These are phyloP conservation scores for Platichthys flesus DNA, from an alignment of 2,113 vertebrate species.

Conservation along the genomic window DNA sequence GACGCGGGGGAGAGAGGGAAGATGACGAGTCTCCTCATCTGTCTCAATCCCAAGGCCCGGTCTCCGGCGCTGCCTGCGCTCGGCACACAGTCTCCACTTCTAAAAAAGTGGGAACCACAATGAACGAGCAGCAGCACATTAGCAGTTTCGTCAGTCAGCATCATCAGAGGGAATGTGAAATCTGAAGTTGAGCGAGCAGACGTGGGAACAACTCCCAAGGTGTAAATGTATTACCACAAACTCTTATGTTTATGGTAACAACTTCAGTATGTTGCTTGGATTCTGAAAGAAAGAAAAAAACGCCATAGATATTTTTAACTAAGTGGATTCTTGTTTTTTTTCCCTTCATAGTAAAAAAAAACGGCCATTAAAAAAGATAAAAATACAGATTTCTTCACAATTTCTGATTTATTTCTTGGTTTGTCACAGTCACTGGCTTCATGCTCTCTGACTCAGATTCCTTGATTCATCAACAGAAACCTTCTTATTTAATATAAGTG, in stretches of 20 bases:
- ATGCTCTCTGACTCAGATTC: not conserved
- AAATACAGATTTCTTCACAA: not conserved
- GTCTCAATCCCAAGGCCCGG: conserved; percentile 23
- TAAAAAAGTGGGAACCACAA: conserved; percentile 10
- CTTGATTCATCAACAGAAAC: not conserved
- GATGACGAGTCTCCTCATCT: conserved; percentile 53
- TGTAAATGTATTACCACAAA: conserved; percentile 49
- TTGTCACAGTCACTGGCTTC: not conserved
- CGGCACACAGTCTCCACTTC: conserved; percentile 9
- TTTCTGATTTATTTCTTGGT: conserved; percentile 3
- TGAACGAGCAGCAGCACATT: conserved; percentile 10
- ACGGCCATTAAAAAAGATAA: not conserved
- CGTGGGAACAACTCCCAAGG: conserved; percentile 36
- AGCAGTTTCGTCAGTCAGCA: conserved; percentile 47
- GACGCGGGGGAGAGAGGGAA: conserved; percentile 44
- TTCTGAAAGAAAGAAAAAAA: not conserved
- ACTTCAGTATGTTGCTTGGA: not conserved
- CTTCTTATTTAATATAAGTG: conserved; percentile 7
- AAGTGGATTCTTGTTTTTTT: not conserved
- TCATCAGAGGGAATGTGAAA: conserved; percentile 67
- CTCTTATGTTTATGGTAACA: conserved; percentile 38
- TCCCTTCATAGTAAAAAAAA: conserved; percentile 3
- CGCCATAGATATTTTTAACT: conserved; percentile 6
- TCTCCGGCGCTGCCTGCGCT: not conserved
- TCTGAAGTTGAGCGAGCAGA: conserved; percentile 34